Evolutionary conservation across 2,888 invertebrate species (phyloP).

Genomic region (Drosophila limbata): DNA sequence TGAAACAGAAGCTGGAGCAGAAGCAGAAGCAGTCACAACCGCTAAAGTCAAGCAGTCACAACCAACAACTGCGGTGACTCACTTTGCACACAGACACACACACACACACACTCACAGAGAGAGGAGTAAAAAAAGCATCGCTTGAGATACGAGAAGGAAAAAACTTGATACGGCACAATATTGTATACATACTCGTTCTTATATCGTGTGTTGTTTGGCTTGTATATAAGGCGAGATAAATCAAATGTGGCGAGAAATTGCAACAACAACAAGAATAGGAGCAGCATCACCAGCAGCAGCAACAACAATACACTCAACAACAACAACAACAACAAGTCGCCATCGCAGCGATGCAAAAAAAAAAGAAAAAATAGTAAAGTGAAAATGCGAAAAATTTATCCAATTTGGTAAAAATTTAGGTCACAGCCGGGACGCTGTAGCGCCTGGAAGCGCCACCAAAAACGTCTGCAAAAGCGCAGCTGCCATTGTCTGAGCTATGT

Average conservation of each 20-base stretch:
- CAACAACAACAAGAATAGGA: conserved; percentile 58
- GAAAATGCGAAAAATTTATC: conserved; percentile 84
- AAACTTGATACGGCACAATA: conserved; percentile 56
- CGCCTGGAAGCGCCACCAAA: conserved; percentile 63
- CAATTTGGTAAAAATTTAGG: conserved; percentile 84
- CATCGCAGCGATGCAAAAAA: conserved; percentile 47
- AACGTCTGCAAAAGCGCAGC: conserved; percentile 74
- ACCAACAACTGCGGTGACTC: conserved; percentile 67
- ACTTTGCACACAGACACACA: conserved; percentile 48
- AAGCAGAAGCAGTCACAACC: conserved; percentile 39
- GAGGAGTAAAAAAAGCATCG: conserved; percentile 19
- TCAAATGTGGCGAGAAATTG: conserved; percentile 83
- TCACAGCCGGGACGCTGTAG: conserved; percentile 69
- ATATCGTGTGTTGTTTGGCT: conserved; percentile 59
- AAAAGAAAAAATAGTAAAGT: conserved; percentile 46
- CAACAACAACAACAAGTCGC: conserved; percentile 26
- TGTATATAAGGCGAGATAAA: conserved; percentile 79
- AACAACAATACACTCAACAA: conserved; percentile 22
- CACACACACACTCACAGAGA: conserved; percentile 20
- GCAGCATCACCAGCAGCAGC: conserved; percentile 33
- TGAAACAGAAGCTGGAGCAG: conserved; percentile 27
- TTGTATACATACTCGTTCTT: conserved; percentile 49
- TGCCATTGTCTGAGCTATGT: conserved; percentile 55
- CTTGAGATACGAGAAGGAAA: conserved; percentile 19
- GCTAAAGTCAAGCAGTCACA: conserved; percentile 65